Evolutionary conservation across 2,888 invertebrate genomes (phyloP), one percentile per base, ranked within the genome.

Genomic region (Amiota mariae): DNA sequence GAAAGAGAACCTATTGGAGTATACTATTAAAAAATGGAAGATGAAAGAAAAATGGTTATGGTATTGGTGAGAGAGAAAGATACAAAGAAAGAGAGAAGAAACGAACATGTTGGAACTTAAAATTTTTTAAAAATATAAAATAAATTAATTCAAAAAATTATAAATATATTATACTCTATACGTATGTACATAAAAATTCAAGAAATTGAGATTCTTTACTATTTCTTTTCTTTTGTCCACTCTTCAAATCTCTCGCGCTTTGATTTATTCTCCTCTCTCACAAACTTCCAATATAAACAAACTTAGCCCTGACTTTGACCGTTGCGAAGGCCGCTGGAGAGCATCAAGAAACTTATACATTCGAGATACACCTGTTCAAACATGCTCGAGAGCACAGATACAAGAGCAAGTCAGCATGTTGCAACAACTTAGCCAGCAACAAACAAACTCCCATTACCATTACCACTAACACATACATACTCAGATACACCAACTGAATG

Each of bases 231-330:
- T 36, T 6, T 1, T 36, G 36, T 6, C 8, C 36, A 2, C 8
- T 6, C 3, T 36, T 2, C 36, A 36, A 36, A 36, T 36, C 36
- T 63, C 36, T 48, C 8, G 18, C 36, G 51, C 51, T 51, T 61
- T 20, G 11, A 48, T 36, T 12, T n/a, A 15, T 48, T 46, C 15
- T 36, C 11, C 54, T n/a, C 13, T 66, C 20, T 15, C 11, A 56
- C 64, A 47, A 8, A 56, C n/a, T 46, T 66, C 72, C 72, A 78
- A 81, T 75, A 79, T 81, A 78, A 83, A 85, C 83, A 85, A 86
- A 81, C 75, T 78, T 87, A 87, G 83, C 87, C 87, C 82, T 88
- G 87, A 87, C 87, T 87, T 87, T 87, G 87, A 87, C 82, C 85
- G 84, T 77, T 76, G 48, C 76, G 76, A 74, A 77, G 79, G 79